phyloP scores from a whole-genome alignment of 2,888 invertebrate genomes.

The Dioctria rufipes region DNA sequence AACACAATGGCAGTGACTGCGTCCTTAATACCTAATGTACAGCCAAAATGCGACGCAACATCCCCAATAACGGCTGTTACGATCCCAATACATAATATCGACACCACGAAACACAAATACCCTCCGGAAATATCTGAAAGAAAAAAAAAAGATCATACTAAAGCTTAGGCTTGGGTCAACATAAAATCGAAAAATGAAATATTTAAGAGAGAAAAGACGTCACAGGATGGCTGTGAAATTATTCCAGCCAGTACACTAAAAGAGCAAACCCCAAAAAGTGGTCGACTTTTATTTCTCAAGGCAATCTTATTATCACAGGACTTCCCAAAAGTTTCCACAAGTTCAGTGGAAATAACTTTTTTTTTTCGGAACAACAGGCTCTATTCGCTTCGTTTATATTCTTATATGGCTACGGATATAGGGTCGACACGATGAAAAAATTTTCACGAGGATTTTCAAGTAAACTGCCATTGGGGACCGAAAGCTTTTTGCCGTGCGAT shows the following conservation, averaged over 20 bases:
- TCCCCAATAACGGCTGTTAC: slow-evolving; percentile 98
- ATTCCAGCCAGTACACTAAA: background rate
- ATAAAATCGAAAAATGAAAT: background rate
- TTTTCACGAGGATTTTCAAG: background rate
- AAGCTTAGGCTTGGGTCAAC: slow-evolving; percentile 3
- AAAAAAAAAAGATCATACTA: slow-evolving; percentile 50
- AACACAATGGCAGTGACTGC: slow-evolving; percentile 98
- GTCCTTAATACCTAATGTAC: slow-evolving; percentile 96
- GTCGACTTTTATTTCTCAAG: background rate
- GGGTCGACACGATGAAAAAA: too few species aligned
- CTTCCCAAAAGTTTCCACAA: slow-evolving; percentile 10
- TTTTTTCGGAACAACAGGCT: slow-evolving; percentile 1
- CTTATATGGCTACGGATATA: too few species aligned
- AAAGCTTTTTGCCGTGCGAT: background rate
- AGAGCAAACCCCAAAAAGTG: background rate
- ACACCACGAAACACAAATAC: slow-evolving; percentile 94
- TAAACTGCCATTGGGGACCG: background rate
- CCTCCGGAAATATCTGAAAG: slow-evolving; percentile 90
- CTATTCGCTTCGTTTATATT: background rate
- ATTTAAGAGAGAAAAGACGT: background rate
- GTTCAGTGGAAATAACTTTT: slow-evolving; percentile 25
- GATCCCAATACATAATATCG: slow-evolving; percentile 92
- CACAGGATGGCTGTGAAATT: background rate
- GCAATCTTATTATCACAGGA: slow-evolving; percentile 29
- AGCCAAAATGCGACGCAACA: slow-evolving; percentile 97